Evolutionary conservation across 2,888 invertebrate genomes (phyloP).

Genomic region (Coremacera marginata): DNA sequence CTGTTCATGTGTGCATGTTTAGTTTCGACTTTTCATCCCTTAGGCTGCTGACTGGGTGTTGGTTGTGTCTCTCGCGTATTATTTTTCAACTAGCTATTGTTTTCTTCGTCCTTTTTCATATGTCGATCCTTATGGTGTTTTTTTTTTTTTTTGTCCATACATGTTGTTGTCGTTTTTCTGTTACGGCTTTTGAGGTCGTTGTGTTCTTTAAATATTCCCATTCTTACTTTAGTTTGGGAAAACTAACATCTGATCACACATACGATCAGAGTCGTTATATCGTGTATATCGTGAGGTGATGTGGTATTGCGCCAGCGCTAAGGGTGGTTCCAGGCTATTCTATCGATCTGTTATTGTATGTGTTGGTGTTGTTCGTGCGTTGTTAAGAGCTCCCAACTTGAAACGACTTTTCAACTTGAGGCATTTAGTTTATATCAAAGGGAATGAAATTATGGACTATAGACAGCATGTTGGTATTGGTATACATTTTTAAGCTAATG

Average conservation of each 20-base stretch:
- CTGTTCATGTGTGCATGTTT: conserved; percentile 41
- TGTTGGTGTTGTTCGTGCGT: neutral
- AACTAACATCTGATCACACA: conserved; percentile 67
- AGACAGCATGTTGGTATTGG: neutral
- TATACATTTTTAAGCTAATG: too few species aligned
- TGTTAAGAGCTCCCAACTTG: conserved; percentile 8
- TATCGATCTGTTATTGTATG: neutral
- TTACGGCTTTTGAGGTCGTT: conserved; percentile 17
- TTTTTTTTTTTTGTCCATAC: neutral
- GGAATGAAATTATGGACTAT: neutral
- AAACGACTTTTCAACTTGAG: neutral
- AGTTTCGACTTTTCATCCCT: conserved; percentile 65
- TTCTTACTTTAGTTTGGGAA: conserved; percentile 57
- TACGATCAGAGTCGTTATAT: neutral
- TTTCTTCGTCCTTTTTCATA: conserved; percentile 15
- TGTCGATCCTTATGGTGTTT: conserved; percentile 17
- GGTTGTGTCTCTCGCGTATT: conserved; percentile 44
- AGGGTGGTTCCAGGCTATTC: conserved; percentile 54
- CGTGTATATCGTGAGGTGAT: neutral
- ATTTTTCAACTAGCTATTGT: conserved; percentile 39
- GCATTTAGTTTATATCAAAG: neutral
- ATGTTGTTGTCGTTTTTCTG: neutral
- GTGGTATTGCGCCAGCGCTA: conserved; percentile 45
- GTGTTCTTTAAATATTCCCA: conserved; percentile 19
- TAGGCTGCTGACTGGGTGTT: conserved; percentile 57